phyloP scores from a whole-genome alignment of 2,797 vertebrate species.

The Trachurus trachurus region DNA sequence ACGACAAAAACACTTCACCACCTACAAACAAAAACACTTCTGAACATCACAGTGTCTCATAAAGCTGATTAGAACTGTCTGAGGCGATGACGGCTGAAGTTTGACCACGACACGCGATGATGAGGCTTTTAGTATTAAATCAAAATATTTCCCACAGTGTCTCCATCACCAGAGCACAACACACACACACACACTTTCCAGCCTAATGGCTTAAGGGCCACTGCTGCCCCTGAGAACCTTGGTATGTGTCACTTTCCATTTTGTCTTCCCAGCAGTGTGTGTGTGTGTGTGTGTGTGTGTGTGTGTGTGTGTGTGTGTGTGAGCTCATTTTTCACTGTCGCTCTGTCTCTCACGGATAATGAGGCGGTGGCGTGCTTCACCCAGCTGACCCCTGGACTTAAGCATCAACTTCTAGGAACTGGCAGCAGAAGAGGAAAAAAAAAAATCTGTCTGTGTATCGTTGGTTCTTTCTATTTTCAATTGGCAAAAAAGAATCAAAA shows the following conservation, averaged over 20 bases:
- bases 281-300: not conserved
- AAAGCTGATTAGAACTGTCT: not conserved
- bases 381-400: slow-evolving; percentile 50
- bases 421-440: slow-evolving; percentile 43
- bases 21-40: not conserved
- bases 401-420: slow-evolving; percentile 35
- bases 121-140: not conserved
- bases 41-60: not conserved
- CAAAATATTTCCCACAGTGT: not conserved
- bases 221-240: slow-evolving; percentile 34
- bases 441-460: too few relatives aligned
- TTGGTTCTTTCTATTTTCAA: too few relatives aligned
- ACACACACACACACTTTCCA: slow-evolving; percentile 23
- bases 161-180: not conserved
- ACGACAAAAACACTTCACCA: not conserved
- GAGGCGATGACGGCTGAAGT: not conserved
- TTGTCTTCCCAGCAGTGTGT: slow-evolving; percentile 24
- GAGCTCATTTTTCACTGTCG: slow-evolving; percentile 36
- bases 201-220: slow-evolving; percentile 44
- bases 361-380: slow-evolving; percentile 57
- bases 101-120: not conserved
- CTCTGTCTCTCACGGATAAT: slow-evolving; percentile 61
- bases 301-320: not conserved
- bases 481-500: too few relatives aligned
- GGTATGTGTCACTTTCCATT: slow-evolving; percentile 54